Evolutionary conservation across 2,113 vertebrate genomes (phyloP), one percentile per base, ranked within the genome.

Genomic region (Prunella fulvescens): DNA sequence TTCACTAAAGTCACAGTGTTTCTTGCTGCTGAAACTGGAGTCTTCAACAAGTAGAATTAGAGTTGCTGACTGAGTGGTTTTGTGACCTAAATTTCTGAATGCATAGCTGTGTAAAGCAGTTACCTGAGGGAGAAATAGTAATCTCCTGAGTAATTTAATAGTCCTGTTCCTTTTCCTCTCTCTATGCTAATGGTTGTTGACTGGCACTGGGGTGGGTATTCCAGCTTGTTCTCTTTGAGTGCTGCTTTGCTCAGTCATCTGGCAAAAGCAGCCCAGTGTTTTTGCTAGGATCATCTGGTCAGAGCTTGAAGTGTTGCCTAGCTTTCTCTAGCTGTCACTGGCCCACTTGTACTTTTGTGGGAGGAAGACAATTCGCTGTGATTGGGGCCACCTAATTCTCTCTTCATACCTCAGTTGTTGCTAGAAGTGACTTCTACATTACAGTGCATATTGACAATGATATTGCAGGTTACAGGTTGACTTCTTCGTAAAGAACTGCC

Each of bases 1-100:
- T 54, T 91, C 19, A 10, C 39, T 65, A 1, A 80, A 53, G 37
- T 57, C 3, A 0, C 0, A 0, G 8, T 56, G 37, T 37, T 76
- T 29, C n/a, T 81, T 81, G 57, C 67, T 90, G 48, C 50, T 77
- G 64, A 57, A 81, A 53, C 53, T 60, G 22, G 33, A 48, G 24
- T 74, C 48, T 89, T 94, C 40, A 48, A 28, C 8, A 24, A 54
- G 26, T 51, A 28, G 44, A 56, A 11, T 56, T 81, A 64, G 87
- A 71, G 44, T 54, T 58, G 29, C 33, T 73, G 51, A 69, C 8
- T 29, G 35, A 51, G 39, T 76, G 29, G 47, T 85, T 64, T 10
- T 65, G 17, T 92, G 64, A n/a, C 28, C 2, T 33, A 12, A 42
- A n/a, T 60, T 89, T 81, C 48, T 48, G 60, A 91, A 66, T 11